Percentiles rank a stretch among this genome's conserved stretches.
phyloP scores from a whole-genome alignment of 1,140 invertebrate genomes.

The Pseudoatta argentina region DNA sequence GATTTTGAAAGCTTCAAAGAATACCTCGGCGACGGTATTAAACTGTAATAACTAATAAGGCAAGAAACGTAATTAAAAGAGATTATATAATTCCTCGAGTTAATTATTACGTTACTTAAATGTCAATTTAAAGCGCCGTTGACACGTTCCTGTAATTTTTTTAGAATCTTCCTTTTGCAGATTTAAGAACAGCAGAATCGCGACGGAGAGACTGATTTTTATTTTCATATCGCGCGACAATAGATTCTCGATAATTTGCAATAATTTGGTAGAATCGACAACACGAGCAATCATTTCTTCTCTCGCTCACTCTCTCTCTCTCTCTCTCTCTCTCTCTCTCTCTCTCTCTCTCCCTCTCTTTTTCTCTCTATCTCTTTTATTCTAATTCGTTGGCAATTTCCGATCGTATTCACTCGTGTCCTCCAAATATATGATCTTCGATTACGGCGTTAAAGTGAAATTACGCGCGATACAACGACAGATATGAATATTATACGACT shows the following conservation, averaged over 20 bases:
- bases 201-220: conserved; percentile 18
- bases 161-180: not conserved
- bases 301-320: conserved; percentile 36
- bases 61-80: not conserved
- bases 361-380: conserved; percentile 41
- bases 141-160: not conserved
- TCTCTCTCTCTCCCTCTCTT: conserved; percentile 21
- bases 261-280: conserved; percentile 57
- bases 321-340: not conserved
- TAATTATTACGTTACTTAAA: conserved; percentile 35
- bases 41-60: not conserved
- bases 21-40: not conserved
- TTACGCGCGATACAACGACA: conserved; percentile 40
- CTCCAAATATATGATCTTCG: conserved; percentile 45
- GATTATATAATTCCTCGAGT: not conserved
- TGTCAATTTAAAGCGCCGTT: conserved; percentile 2
- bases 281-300: conserved; percentile 68
- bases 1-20: not conserved
- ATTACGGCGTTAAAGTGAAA: conserved; percentile 47
- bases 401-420: conserved; percentile 62
- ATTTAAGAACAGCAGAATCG: not conserved
- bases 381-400: conserved; percentile 68
- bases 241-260: conserved; percentile 55
- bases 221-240: conserved; percentile 27
- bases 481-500: conserved; percentile 16